phyloP scores from a whole-genome alignment of 2,888 invertebrate species.

The Troglohyphantes excavatus region DNA sequence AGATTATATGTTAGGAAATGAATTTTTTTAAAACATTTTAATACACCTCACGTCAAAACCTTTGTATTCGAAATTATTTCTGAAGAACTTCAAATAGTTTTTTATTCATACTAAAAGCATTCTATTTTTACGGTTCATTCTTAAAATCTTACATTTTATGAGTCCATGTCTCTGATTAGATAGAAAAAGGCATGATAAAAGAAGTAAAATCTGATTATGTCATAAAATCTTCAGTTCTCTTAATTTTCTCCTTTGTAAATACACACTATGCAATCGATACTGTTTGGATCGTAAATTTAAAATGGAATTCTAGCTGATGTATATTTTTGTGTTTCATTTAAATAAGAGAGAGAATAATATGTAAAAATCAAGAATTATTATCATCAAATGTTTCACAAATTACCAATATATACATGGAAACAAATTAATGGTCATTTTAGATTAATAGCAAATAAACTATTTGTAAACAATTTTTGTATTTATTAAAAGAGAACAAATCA shows the following conservation, averaged over 20 bases:
- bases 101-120: slow-evolving; percentile 8
- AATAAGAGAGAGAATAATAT: neutral
- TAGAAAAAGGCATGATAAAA: neutral
- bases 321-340: neutral
- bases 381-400: no score
- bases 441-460: no score
- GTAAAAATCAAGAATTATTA: no score
- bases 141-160: slow-evolving; percentile 32
- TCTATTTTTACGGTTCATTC: slow-evolving; percentile 12
- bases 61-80: slow-evolving; percentile 3
- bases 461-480: no score
- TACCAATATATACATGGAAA: no score
- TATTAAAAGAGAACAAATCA: no score
- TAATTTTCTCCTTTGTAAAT: neutral
- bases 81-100: slow-evolving; percentile 21
- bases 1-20: no score
- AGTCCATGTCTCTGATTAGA: neutral
- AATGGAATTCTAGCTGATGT: neutral
- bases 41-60: neutral
- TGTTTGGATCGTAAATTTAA: neutral
- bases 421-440: no score
- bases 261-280: no score
- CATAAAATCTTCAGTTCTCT: slow-evolving; percentile 25
- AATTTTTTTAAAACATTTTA: no score
- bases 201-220: slow-evolving; percentile 31